Evolutionary conservation across 2,113 vertebrate species (phyloP), one percentile per base, ranked within the genome.

Genomic region (Forbesichthys agassizii): DNA sequence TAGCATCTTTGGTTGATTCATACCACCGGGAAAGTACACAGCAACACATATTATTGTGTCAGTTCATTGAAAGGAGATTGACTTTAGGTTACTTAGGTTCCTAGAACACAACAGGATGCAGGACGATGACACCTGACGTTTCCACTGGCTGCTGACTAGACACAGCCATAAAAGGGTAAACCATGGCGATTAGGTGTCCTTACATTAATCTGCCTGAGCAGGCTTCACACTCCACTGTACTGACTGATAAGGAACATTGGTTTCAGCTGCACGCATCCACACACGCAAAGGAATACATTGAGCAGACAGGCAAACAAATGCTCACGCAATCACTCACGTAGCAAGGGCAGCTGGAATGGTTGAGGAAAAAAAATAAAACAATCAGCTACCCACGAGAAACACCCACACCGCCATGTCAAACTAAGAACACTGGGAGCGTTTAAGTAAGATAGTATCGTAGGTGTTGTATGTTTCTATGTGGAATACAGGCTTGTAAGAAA

Each of bases 201-300:
- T 80, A 84, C 75, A 74, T 66, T 81, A 76, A 88, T 83, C 69
- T 75, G 73, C 66, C 64, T 55, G 58, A 63, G 7, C 66, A 73
- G 72, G 74, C 62, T 75, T 80, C 20, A 80, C 63, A 64, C 70
- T 75, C 48, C 65, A 70, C 53, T 72, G 80, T 49, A 51, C 66
- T 0, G 4, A 33, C 68, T 66, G 74, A 73, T 61, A 42, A 57
- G 36, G 48, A 16, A 54, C 56, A 74, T 78, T 71, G 64, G 16
- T 57, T 71, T 12, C 2, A 46, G n/a, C 49, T 64, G 60, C 67
- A 62, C 48, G 11, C 60, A 54, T 42, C 36, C 18, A 66, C 0
- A 52, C 14, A 52, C 14, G 73, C 36, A 5, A 11, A 18, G 52
- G 53, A 49, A 68, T 46, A 46, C 27, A 33, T 33, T 61, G 48